Conservation (phyloP, 2,888 invertebrate species). For the Tetranychus truncatus region DNA sequence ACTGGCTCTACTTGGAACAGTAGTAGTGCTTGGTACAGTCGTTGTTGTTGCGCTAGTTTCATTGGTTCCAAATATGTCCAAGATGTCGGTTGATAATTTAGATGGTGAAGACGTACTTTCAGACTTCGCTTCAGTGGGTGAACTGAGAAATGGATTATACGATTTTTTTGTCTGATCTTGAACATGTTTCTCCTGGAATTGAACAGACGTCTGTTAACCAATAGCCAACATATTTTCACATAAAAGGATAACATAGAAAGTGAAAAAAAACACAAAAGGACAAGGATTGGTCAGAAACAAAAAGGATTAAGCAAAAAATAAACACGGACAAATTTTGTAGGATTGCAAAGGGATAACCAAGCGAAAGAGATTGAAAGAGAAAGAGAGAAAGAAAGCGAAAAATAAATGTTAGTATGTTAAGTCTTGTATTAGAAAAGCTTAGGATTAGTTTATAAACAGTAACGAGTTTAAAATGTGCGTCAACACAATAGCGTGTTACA, state of each 20-base stretch:
- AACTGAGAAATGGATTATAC: conserved; percentile 19
- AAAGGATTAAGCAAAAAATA: conserved; percentile 13
- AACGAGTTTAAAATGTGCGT: background rate
- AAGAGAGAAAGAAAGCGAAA: background rate
- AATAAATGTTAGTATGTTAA: background rate
- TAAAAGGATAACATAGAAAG: background rate
- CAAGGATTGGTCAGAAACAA: background rate
- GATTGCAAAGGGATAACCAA: background rate
- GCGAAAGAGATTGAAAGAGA: background rate
- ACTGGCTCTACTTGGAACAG: conserved; percentile 47
- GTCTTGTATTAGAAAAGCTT: background rate
- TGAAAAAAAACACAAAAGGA: conserved; percentile 11
- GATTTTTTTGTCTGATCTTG: conserved; percentile 14
- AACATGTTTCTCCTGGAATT: conserved; percentile 18
- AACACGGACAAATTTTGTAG: background rate
- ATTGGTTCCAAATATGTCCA: conserved; percentile 16
- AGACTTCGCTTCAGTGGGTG: conserved; percentile 11
- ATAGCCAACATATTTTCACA: background rate
- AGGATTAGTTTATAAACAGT: background rate
- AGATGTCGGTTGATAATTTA: conserved; percentile 9
- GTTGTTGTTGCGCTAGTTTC: background rate
- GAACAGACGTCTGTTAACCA: conserved; percentile 8
- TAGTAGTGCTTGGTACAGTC: background rate
- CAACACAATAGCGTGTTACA: background rate
- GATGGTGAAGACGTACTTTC: background rate